phyloP scores from a whole-genome alignment of 92 coral and sea anemone species.

The Bergia puertoricense region DNA sequence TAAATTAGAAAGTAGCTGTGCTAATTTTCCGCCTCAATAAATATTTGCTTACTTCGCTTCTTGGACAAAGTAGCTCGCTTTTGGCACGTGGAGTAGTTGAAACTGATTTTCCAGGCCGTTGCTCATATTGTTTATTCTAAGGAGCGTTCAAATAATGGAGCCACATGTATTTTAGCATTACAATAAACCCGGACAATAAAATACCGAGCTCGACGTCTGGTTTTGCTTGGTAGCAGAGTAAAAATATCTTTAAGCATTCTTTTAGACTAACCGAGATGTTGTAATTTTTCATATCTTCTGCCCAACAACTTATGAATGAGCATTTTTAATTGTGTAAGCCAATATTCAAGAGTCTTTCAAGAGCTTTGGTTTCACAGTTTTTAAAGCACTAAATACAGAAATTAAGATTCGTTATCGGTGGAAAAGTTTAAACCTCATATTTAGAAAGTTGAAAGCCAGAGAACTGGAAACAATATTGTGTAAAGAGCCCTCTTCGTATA shows the following conservation, averaged over 20 bases:
- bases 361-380: not conserved
- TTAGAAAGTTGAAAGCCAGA: not conserved
- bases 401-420: not conserved
- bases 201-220: constrained; percentile 63
- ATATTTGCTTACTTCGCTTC: constrained; percentile 10
- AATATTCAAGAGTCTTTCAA: not conserved
- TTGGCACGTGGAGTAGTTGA: constrained; percentile 35
- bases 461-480: not conserved
- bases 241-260: constrained; percentile 22
- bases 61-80: constrained; percentile 4
- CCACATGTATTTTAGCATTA: constrained; percentile 51
- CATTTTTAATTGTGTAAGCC: not conserved
- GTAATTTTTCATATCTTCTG: not conserved
- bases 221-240: constrained; percentile 69
- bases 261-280: constrained; percentile 12
- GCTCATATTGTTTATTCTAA: constrained; percentile 27
- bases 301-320: not conserved
- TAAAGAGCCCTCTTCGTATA: not conserved
- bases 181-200: constrained; percentile 57
- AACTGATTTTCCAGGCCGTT: constrained; percentile 22
- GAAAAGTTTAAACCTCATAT: not conserved
- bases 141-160: constrained; percentile 1
- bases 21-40: constrained; percentile 23
- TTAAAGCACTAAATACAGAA: not conserved
- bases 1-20: not conserved